phyloP scores from a whole-genome alignment of 2,888 invertebrate genomes.

The Luperina nickerlii region DNA sequence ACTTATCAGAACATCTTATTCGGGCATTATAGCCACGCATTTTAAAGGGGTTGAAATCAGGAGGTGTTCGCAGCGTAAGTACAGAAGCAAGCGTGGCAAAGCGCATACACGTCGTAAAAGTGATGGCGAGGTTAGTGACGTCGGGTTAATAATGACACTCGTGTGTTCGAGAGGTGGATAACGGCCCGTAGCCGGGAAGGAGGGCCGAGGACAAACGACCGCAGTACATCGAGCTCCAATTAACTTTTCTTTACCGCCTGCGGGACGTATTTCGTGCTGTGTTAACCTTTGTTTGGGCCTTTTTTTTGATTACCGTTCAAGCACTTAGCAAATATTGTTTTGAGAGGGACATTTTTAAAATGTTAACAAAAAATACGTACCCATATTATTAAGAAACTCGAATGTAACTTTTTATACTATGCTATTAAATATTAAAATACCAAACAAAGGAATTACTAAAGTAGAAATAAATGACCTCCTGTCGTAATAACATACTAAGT shows the following conservation, averaged over 20 bases:
- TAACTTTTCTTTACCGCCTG: constrained; percentile 55
- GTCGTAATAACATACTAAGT: constrained; percentile 51
- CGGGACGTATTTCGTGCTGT: constrained; percentile 29
- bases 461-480: constrained; percentile 45
- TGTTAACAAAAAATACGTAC: neutral
- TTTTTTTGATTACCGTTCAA: constrained; percentile 39
- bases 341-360: neutral
- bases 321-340: neutral
- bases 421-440: neutral
- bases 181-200: constrained; percentile 57
- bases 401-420: neutral
- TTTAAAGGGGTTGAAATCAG: constrained; percentile 69
- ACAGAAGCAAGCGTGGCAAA: constrained; percentile 70
- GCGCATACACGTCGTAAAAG: constrained; percentile 80
- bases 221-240: constrained; percentile 52
- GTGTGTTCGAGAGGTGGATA: constrained; percentile 63
- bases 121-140: constrained; percentile 75
- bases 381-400: neutral
- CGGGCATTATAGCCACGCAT: constrained; percentile 42
- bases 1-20: constrained; percentile 57
- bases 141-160: constrained; percentile 67
- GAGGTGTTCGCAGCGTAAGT: constrained; percentile 69
- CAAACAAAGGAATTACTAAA: constrained; percentile 8
- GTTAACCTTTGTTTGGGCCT: constrained; percentile 18
- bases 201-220: constrained; percentile 41